Conservation (phyloP, 2,113 vertebrate genomes). For the Notothenia rossii region DNA sequence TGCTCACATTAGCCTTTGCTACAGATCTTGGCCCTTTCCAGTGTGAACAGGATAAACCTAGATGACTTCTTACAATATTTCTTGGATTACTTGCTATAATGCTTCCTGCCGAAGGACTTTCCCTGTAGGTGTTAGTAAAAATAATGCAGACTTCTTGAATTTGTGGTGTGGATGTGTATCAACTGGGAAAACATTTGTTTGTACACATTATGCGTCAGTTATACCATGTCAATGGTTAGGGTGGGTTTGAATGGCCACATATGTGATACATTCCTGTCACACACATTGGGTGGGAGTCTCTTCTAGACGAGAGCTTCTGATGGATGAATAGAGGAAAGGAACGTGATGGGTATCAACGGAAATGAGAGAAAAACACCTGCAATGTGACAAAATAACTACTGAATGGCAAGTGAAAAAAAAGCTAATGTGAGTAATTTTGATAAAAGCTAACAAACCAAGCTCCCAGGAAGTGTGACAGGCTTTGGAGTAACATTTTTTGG, state of each 20-base stretch:
- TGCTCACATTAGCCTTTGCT: conserved; percentile 33
- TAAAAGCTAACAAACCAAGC: too few relatives aligned
- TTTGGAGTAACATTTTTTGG: too few relatives aligned
- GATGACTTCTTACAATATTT: neutral
- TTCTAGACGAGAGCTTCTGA: conserved; percentile 15
- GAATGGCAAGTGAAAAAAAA: neutral
- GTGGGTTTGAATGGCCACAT: neutral
- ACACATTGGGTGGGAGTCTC: conserved; percentile 29
- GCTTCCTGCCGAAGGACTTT: conserved; percentile 27
- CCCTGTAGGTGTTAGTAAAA: neutral
- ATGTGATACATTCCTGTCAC: neutral
- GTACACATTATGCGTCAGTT: neutral
- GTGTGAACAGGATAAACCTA: neutral
- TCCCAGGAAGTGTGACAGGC: too few relatives aligned
- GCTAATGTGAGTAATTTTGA: neutral
- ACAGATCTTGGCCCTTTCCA: neutral
- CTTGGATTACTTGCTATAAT: neutral
- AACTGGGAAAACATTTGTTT: neutral
- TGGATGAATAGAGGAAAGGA: neutral
- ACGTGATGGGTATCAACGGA: conserved; percentile 20
- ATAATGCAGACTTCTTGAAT: neutral
- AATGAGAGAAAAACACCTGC: conserved; percentile 19
- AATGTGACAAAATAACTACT: conserved; percentile 2
- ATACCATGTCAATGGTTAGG: neutral
- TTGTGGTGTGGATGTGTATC: neutral